phyloP scores from a whole-genome alignment of 2,888 invertebrate species.

The Chymomyza amoena region DNA sequence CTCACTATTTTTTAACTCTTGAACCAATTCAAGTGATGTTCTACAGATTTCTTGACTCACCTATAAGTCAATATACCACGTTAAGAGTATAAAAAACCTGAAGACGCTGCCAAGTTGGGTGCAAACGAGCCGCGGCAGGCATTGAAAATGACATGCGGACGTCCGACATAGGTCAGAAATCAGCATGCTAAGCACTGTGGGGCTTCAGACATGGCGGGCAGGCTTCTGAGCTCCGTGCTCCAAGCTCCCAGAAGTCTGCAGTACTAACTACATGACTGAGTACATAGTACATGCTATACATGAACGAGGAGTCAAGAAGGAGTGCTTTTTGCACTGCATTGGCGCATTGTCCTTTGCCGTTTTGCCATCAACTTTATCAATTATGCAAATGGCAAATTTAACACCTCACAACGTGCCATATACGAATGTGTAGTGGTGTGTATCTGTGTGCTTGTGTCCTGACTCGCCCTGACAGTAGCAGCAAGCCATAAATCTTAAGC shows the following conservation, averaged over 20 bases:
- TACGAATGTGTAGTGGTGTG: constrained; percentile 21
- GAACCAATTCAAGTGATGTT: no score
- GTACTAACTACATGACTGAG: constrained; percentile 4
- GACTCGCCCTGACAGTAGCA: background rate
- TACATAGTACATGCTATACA: background rate
- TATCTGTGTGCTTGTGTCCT: background rate
- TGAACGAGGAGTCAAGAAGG: background rate
- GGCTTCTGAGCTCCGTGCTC: background rate
- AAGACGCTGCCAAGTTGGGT: constrained; percentile 1
- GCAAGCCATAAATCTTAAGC: constrained; percentile 15
- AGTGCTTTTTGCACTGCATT: background rate
- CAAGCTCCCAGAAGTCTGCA: constrained; percentile 3
- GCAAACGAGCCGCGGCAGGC: constrained; percentile 19
- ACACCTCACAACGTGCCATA: constrained; percentile 62
- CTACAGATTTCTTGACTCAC: no score
- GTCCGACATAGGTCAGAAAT: constrained; percentile 68
- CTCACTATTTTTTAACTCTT: no score
- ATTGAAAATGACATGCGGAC: constrained; percentile 66
- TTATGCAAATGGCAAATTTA: constrained; percentile 74
- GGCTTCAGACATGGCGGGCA: constrained; percentile 9
- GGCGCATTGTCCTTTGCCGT: constrained; percentile 10
- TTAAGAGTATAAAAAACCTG: background rate
- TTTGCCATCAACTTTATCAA: constrained; percentile 63
- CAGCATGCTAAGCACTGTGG: constrained; percentile 61
- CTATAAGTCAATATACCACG: background rate